Evolutionary conservation across 2,888 invertebrate genomes (phyloP), one percentile per base, ranked within the genome.

Genomic region (Lasioglossum morio): DNA sequence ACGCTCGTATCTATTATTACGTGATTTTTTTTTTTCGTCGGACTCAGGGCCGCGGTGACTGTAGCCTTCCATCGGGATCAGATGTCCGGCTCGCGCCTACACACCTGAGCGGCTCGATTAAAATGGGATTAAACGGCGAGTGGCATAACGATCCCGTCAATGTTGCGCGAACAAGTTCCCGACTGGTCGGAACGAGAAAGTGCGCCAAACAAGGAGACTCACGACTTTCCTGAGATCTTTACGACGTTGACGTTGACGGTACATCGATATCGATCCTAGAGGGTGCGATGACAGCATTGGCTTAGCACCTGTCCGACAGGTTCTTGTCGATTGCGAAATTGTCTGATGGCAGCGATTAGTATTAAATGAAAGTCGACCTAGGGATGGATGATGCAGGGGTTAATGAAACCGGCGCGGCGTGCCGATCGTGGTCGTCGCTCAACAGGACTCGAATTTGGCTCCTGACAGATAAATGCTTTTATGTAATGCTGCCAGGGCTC

Each of bases 1-100:
- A 89, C 73, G 82, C 86, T 85, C 83, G 82, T 88, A 86, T 88
- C 89, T 91, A 91, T 91, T 91, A 91, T 91, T 89, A 90, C 88
- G 72, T 73, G 87, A 27, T 81, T 84, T 84, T 85, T 37, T 66
- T 75, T 37, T 69, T 75, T 76, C 63, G 10, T 27, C 34, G 69
- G n/a, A 30, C 87, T 85, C 91, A 88, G 63, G 91, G 90, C 77
- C 88, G 80, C 73, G 76, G 82, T 43, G 78, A 84, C 79, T 78
- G 81, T 89, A 89, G 74, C 88, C 87, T 89, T 89, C 81, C 86
- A 84, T 79, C 76, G 77, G 85, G 89, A 91, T 91, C 90, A 90
- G 90, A 86, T 90, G 87, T 88, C 90, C 75, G 88, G 79, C 74
- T 79, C 72, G 78, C 72, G 81, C 83, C 79, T 88, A 82, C 81